Base-by-base conservation (phyloP, 2,888 invertebrate genomes). In the Protophormia terraenovae region DNA sequence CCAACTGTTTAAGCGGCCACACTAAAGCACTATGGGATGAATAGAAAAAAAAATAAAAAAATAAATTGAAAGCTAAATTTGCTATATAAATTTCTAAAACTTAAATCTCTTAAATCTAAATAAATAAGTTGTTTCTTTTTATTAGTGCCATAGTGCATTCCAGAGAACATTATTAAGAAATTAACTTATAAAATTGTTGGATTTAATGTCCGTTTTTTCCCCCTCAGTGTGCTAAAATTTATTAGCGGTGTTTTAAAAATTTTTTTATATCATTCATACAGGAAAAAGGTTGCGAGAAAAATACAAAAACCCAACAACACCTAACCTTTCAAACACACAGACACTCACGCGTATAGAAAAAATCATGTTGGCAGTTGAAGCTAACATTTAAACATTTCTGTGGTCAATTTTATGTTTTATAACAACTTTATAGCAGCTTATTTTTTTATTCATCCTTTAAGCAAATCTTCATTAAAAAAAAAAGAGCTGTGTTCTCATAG, bases 401-500 rank as follows among this genome's bases (percentile, higher is more conserved):
- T 50, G 67, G 35, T 76, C 60, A 80, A 71, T 72, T 84, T 84
- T 27, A 27, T n/a, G 50, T 66, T 79, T 84, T 80, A 80, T 76
- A n/a, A 71, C 64, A 75, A 75, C 62, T 84, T 84, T 84, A 69
- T 58, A 53, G 16, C 47, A 29, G 38, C 24, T 71, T 72, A 3
- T 50, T 29, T 10, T 55, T 47, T 50, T 58, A 5, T 53, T 73
- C 19, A 41, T 77, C 32, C 27, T 73, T 55, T 35, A 16, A 58
- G n/a, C 19, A 67, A 67, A 64, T 55, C 32, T 1, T 14, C 4
- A 24, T 10, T 50, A n/a, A 10, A 58, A 50, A 41, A 55, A 72
- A 41, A 73, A 72, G 66, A 78, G 81, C 73, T 66, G 76, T 69
- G 79, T 77, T 84, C 82, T 79, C 64, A 79, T 85, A 85, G 85